phyloP scores from a whole-genome alignment of 1,140 invertebrate genomes.

The Papilio polyxenes region DNA sequence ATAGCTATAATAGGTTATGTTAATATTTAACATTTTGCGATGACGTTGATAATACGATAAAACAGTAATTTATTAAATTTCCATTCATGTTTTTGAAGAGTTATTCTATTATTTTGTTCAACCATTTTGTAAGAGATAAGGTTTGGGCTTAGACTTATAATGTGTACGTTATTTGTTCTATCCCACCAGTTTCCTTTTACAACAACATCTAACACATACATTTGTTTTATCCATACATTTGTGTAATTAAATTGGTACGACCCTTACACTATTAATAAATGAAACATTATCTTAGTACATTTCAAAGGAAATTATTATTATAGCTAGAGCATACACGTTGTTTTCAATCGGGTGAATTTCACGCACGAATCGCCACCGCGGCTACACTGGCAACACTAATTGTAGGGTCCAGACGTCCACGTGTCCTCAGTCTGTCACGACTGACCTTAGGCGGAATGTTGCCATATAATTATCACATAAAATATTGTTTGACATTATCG shows the following conservation, averaged over 20 bases:
- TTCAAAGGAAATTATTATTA: conserved; percentile 8
- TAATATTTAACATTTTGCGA: neutral
- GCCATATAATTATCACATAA: conserved; percentile 9
- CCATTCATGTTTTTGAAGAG: neutral
- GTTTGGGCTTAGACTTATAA: too few species aligned
- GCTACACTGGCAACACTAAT: neutral
- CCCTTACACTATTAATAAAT: neutral
- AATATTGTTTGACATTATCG: conserved; percentile 7
- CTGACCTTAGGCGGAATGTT: conserved; percentile 17
- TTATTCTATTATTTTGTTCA: neutral
- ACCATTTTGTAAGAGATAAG: too few species aligned
- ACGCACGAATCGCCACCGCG: conserved; percentile 14
- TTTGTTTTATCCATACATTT: neutral
- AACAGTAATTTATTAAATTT: neutral
- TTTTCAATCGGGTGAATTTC: conserved; percentile 27
- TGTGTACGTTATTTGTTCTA: too few species aligned
- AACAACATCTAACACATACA: too few species aligned
- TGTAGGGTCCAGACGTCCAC: neutral
- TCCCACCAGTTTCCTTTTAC: too few species aligned
- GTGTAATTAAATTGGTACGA: neutral
- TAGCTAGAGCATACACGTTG: neutral
- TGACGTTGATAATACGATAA: neutral
- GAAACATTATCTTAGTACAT: neutral
- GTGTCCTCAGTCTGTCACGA: conserved; percentile 14
- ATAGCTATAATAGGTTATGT: neutral